Evolutionary conservation across 2,888 invertebrate species (phyloP).

Genomic region (Caenorhabditis sp.): DNA sequence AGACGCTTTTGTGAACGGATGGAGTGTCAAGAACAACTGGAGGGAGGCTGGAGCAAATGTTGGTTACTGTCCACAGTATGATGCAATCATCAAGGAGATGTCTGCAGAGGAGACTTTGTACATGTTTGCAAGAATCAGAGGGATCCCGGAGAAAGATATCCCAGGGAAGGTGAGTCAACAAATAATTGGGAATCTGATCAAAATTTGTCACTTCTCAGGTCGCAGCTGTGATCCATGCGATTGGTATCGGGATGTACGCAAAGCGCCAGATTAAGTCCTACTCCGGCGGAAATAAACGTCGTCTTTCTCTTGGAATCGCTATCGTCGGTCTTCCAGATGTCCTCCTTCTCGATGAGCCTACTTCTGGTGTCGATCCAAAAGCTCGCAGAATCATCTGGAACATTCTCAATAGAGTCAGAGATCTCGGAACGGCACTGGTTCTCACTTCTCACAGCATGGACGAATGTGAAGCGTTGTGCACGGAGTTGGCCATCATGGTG

Average conservation of each 20-base stretch:
- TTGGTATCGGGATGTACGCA: slow-evolving; percentile 75
- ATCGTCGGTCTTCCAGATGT: slow-evolving; percentile 88
- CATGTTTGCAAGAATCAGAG: slow-evolving; percentile 88
- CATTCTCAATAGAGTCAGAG: slow-evolving; percentile 67
- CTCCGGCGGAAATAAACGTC: slow-evolving; percentile 89
- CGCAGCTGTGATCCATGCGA: slow-evolving; percentile 71
- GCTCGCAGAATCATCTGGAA: slow-evolving; percentile 77
- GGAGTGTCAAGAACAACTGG: slow-evolving; percentile 77
- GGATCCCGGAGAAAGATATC: slow-evolving; percentile 84
- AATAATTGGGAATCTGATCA: no score
- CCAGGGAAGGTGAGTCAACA: slow-evolving; percentile 49
- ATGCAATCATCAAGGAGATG: slow-evolving; percentile 88
- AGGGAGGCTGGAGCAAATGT: slow-evolving; percentile 77
- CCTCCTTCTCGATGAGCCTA: slow-evolving; percentile 84
- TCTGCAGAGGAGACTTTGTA: slow-evolving; percentile 88
- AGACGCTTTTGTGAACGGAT: slow-evolving; percentile 77
- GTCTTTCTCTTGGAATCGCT: slow-evolving; percentile 88
- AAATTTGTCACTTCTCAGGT: slow-evolving; percentile 12
- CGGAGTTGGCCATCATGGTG: slow-evolving; percentile 89
- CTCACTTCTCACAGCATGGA: slow-evolving; percentile 91
- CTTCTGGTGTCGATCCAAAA: slow-evolving; percentile 88
- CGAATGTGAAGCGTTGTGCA: slow-evolving; percentile 91
- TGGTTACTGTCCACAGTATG: slow-evolving; percentile 90
- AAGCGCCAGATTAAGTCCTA: slow-evolving; percentile 76
- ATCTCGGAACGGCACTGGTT: slow-evolving; percentile 86